Base-by-base conservation (phyloP, 1,140 invertebrate genomes). In the Drosophila mauritiana region DNA sequence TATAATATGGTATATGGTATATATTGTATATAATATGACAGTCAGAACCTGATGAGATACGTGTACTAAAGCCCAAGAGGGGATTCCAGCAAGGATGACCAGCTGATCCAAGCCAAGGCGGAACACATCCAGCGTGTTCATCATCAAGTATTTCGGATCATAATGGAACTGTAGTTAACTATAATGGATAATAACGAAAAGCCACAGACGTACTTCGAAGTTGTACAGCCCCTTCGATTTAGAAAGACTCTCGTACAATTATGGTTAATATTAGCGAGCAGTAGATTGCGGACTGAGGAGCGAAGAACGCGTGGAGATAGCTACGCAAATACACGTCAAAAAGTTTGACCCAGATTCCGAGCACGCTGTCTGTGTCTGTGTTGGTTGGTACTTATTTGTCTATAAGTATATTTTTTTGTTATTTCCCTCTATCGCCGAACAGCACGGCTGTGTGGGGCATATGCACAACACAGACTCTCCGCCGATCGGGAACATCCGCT, bases 281-380 rank as follows among this genome's bases (percentile, higher is more conserved):
- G 42, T 43, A 37, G 53, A 20, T 31, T 42, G 52, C 37, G 15
- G 42, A 52, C 31, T 6, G 45, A 13, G 6, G 31, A 49, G 15
- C 4, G 43, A 39, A 57, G 58, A 64, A 72, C 46, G 45, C 48
- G 51, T 39, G 45, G 68, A 68, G 63, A 75, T 75, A 75, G 72
- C 73, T 75, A 57, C 37, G 72, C 73, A 75, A 75, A 81, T 80
- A 82, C 73, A 68, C 80, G 82, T 86, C 79, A 88, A 86, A 86
- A 88, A 76, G 78, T 79, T 86, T 86, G 83, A 86, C 83, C 83
- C 76, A 86, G 79, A 88, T 86, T 85, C 80, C 78, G 17, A 61
- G 59, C 20, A 53, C 67, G 49, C 59, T 52, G 77, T 61, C 54
- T 78, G 64, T 78, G n/a, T n/a, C n/a, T n/a, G 63, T 70, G 36